Evolutionary conservation across 2,888 invertebrate genomes (phyloP), one percentile per base, ranked within the genome.

Genomic region (Parascotia fuliginaria): DNA sequence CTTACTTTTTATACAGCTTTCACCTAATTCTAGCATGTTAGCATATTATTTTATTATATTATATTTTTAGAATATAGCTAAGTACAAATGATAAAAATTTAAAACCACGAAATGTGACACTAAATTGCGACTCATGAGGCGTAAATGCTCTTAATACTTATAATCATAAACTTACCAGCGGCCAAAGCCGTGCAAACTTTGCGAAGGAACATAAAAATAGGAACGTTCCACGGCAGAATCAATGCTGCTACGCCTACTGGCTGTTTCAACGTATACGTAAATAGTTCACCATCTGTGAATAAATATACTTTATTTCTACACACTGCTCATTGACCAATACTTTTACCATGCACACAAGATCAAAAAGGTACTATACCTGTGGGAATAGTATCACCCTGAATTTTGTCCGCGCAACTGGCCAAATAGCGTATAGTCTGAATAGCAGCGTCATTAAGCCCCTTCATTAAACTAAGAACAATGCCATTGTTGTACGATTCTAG

Each of bases 171-270:
- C 54, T 64, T 51, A 81, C 84, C 83, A 28, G 84, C 83, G 6
- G 95, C 94, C 39, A 96, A 77, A 0, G 96, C 96, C 0, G 96
- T 95, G 2, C 91, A 96, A 14, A 98, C 92, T 89, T 99, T 99
- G 96, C 96, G 97, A 1, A 96, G 94, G 87, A 96, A 95, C 97
- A 99, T 97, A 54, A 97, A 75, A 22, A 96, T 75, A 0, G 97
- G 98, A 65, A 95, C 97, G 80, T 98, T 98, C 97, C 98, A 98
- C 0, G 98, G 97, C 55, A 97, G 95, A 61, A 98, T 97, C 78
- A 97, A 96, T 0, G 95, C 98, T 74, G 96, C 96, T 0, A 98
- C 97, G 0, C 87, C 87, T 0, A 97, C 95, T 0, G 84, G 84
- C 38, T 85, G 82, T 41, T 80, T 83, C 39, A 84, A 45, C 0